Evolutionary conservation across 2,797 vertebrate species (phyloP).

Genomic region (Lagodon rhomboides): DNA sequence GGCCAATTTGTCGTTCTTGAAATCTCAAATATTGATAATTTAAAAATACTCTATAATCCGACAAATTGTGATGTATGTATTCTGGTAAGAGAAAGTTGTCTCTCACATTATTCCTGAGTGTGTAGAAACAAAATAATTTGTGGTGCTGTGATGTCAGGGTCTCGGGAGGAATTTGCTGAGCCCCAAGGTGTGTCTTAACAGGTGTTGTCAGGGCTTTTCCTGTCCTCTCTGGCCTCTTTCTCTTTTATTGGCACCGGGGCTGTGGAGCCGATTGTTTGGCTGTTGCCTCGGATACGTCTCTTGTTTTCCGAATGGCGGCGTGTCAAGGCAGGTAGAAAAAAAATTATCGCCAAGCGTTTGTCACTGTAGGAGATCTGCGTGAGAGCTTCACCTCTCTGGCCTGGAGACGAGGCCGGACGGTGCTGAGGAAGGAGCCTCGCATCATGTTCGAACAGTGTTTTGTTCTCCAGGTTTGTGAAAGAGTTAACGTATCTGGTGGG

Average conservation of each 20-base stretch:
- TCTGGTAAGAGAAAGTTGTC: conserved; percentile 8
- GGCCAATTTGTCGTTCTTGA: neutral
- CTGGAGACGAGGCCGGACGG: conserved; percentile 22
- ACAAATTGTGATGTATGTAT: neutral
- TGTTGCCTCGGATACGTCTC: conserved; percentile 76
- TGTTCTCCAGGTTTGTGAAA: too few species aligned
- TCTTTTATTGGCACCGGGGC: conserved; percentile 66
- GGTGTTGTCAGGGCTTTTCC: conserved; percentile 77
- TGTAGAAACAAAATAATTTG: conserved; percentile 59
- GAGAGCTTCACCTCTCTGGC: conserved; percentile 36
- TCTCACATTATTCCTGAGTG: conserved; percentile 8
- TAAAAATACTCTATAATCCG: neutral
- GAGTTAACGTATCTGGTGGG: too few species aligned
- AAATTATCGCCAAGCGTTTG: conserved; percentile 59
- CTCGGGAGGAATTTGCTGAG: conserved; percentile 68
- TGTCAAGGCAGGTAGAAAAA: conserved; percentile 79
- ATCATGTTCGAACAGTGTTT: neutral
- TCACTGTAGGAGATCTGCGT: conserved; percentile 36
- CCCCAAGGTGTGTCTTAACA: conserved; percentile 77
- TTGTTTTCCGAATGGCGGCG: conserved; percentile 78
- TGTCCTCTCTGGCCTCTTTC: conserved; percentile 66
- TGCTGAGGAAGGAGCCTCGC: neutral
- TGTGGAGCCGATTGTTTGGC: conserved; percentile 73
- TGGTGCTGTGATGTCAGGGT: conserved; percentile 52
- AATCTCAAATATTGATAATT: neutral